Conservation (phyloP, 2,888 invertebrate species). For the Drosophila sordidula region DNA sequence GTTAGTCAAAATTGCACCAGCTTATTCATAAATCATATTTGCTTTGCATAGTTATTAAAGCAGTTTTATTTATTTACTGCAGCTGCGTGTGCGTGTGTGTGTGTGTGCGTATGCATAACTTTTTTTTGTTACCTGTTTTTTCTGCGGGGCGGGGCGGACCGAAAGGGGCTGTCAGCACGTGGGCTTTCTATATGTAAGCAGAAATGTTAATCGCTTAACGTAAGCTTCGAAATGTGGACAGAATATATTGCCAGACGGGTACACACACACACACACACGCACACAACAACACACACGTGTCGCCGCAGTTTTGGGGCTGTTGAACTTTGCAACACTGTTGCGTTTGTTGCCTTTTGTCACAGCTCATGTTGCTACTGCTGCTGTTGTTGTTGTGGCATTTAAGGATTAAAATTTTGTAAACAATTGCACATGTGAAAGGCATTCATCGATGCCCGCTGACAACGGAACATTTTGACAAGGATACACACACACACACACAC, state of each 20-base stretch:
- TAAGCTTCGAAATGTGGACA: constrained; percentile 40
- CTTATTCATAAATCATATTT: constrained; percentile 20
- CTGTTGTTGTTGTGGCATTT: constrained; percentile 25
- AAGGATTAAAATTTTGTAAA: constrained; percentile 44
- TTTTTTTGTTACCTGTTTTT: constrained; percentile 5
- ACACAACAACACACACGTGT: constrained; percentile 4
- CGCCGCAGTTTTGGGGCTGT: constrained; percentile 15
- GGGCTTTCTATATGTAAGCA: constrained; percentile 31
- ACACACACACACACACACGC: constrained; percentile 6
- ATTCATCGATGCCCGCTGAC: constrained; percentile 14
- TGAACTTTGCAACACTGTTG: constrained; percentile 13
- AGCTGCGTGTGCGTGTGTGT: background rate
- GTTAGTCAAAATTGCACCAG: constrained; percentile 17
- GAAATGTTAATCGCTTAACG: constrained; percentile 37
- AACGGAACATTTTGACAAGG: constrained; percentile 12
- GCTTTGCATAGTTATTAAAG: constrained; percentile 12
- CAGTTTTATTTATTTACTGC: constrained; percentile 4
- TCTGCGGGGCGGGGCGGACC: background rate
- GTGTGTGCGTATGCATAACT: background rate
- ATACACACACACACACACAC: background rate
- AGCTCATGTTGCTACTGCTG: constrained; percentile 24
- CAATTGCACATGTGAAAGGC: constrained; percentile 36
- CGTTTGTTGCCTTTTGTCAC: constrained; percentile 13
- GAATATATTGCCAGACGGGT: background rate
- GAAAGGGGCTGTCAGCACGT: constrained; percentile 9